A percentile compares a stretch with the other conserved stretches of the same genome.
Conservation (phyloP, 2,888 invertebrate genomes). For the Drosophila limbata region DNA sequence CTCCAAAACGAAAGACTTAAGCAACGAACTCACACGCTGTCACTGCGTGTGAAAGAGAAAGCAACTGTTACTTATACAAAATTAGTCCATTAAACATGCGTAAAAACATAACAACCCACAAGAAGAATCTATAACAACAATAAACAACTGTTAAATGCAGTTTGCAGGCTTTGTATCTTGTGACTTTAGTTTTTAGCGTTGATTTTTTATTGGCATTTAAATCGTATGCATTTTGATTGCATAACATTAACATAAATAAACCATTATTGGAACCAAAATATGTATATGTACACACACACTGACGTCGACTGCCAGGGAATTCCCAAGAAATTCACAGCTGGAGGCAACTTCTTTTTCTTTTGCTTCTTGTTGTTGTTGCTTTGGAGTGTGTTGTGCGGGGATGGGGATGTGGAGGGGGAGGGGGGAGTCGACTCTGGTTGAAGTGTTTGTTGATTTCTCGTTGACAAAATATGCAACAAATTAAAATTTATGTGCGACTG, state of each 20-base stretch:
- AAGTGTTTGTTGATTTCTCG: conserved; percentile 73
- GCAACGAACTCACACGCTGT: conserved; percentile 69
- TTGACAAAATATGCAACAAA: conserved; percentile 81
- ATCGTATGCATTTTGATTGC: conserved; percentile 83
- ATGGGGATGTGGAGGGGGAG: not conserved
- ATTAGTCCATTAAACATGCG: conserved; percentile 82
- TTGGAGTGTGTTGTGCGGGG: not conserved
- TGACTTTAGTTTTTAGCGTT: conserved; percentile 56
- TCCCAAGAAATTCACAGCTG: conserved; percentile 85
- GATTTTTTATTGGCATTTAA: conserved; percentile 82
- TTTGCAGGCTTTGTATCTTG: conserved; percentile 50
- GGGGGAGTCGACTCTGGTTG: not conserved
- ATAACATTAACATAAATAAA: conserved; percentile 83
- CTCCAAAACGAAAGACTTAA: conserved; percentile 69
- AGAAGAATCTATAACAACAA: conserved; percentile 43
- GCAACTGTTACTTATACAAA: conserved; percentile 50
- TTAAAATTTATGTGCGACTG: conserved; percentile 76
- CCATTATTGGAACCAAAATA: conserved; percentile 71
- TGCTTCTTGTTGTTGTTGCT: not conserved
- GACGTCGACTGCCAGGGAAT: conserved; percentile 73
- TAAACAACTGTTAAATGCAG: conserved; percentile 67
- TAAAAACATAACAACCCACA: conserved; percentile 67
- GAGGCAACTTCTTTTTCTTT: conserved; percentile 45
- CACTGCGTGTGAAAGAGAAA: conserved; percentile 62
- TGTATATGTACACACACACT: conserved; percentile 23